Base-by-base conservation (phyloP, 1,140 invertebrate species). In the Drosophila pandora region DNA sequence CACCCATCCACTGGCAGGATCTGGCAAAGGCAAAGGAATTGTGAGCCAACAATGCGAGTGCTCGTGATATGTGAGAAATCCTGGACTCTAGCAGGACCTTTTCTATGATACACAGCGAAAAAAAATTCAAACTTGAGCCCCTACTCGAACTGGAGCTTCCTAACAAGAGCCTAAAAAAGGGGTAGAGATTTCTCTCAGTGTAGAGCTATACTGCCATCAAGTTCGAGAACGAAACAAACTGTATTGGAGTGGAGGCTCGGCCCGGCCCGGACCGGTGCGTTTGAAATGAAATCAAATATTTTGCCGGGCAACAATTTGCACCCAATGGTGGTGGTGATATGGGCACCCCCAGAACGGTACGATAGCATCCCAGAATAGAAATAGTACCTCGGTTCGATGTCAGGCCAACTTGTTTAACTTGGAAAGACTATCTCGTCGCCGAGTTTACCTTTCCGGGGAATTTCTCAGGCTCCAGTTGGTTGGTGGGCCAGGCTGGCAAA, bases 231-330 rank as follows among this genome's bases (percentile, higher is more conserved):
- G 45, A 25, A 25, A 25, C 25, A 64, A 75, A 79, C 56, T 57
- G 45, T 48, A 83, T 75, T 71, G 68, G 13, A 43, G 17, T 2
- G 54, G 68, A 52, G 37, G 39, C 47, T 17, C 41, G 21, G 25
- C 47, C 23, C 41, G 21, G 25, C 3, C 41, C 23, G 30, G 50
- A 13, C 32, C 10, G 52, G 39, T 78, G 57, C 63, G 70, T 79
- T 82, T 69, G 81, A 77, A 84, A 77, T 84, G 56, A 84, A 84
- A 77, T 84, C 81, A 84, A 84, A 84, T 85, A 84, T 84, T 85
- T 84, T 77, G 77, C 63, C 54, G 79, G 50, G 60, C 68, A 87
- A 84, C 72, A 84, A 85, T 77, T 85, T 85, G 56, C 73, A 58
- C 64, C 64, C 13, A 48, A 23, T 22, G 13, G 30, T 22, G 13